These are phyloP conservation scores for Azorinus chamasolen DNA, from an alignment of 2,888 invertebrate genomes.

Conservation along the genomic window DNA sequence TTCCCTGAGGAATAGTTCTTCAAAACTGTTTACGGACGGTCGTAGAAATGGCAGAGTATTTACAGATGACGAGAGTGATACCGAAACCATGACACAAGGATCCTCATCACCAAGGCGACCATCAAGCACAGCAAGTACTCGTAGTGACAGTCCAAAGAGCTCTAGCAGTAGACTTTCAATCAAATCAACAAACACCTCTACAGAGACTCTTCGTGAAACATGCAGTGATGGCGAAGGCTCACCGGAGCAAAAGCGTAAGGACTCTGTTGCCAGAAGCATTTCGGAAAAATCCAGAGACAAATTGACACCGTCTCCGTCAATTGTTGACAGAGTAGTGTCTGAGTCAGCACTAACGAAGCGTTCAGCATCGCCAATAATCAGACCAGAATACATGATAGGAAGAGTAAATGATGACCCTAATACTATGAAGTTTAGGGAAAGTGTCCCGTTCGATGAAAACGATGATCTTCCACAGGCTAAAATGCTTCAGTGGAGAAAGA, in stretches of 20 bases:
- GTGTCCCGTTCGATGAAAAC: conserved; percentile 60
- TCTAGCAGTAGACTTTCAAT: conserved; percentile 76
- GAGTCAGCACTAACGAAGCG: conserved; percentile 28
- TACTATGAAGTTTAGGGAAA: conserved; percentile 36
- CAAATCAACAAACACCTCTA: conserved; percentile 81
- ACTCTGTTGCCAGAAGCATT: conserved; percentile 42
- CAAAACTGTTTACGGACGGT: conserved; percentile 72
- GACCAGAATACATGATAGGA: conserved; percentile 40
- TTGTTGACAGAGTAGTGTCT: conserved; percentile 32
- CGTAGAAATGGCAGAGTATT: conserved; percentile 77
- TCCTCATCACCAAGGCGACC: conserved; percentile 69
- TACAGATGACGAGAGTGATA: conserved; percentile 79
- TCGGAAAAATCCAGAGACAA: conserved; percentile 30
- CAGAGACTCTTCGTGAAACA: conserved; percentile 79
- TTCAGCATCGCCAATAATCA: conserved; percentile 39
- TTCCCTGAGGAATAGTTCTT: conserved; percentile 69
- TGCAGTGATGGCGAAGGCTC: conserved; percentile 77
- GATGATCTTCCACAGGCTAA: conserved; percentile 74
- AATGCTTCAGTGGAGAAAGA: conserved; percentile 78
- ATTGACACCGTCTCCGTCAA: conserved; percentile 29
- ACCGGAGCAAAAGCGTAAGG: conserved; percentile 70
- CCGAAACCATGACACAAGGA: conserved; percentile 70
- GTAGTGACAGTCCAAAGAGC: conserved; percentile 80
- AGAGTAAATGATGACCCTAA: conserved; percentile 51
- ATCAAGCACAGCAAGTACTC: conserved; percentile 72